Percentiles rank a stretch among this genome's conserved stretches.
These are phyloP conservation scores for Xyliphius kryptos DNA, from an alignment of 2,113 vertebrate species.

Conservation along the genomic window DNA sequence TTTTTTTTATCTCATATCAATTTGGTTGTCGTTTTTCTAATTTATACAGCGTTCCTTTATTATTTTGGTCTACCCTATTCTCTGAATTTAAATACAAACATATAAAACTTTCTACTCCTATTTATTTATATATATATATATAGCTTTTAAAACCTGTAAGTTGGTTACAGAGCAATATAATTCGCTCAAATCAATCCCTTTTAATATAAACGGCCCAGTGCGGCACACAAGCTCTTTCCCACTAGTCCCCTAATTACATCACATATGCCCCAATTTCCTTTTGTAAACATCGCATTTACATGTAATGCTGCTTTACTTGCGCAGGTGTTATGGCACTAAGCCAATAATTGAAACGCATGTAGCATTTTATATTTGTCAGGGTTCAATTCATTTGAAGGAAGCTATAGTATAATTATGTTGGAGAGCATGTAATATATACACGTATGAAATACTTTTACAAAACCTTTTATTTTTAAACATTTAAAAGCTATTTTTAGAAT, in stretches of 20 bases:
- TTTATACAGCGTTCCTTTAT: no score
- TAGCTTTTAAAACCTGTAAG: no score
- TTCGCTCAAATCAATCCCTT: neutral
- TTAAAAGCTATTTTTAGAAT: neutral
- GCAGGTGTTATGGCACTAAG: slow-evolving; percentile 4
- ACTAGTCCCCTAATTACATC: neutral
- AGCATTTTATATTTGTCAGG: neutral
- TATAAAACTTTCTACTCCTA: no score
- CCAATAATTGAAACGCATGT: slow-evolving; percentile 1
- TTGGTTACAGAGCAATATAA: neutral
- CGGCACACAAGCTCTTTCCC: neutral
- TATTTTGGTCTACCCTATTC: no score
- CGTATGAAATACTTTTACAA: neutral
- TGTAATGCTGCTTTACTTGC: neutral
- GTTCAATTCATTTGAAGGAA: neutral
- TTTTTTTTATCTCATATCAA: no score
- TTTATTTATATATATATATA: neutral
- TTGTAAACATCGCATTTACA: slow-evolving; percentile 5
- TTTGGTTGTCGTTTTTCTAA: no score
- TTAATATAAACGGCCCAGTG: slow-evolving; percentile 3
- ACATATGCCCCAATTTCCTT: neutral
- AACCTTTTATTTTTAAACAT: neutral
- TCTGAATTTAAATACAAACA: no score
- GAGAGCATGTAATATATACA: neutral
- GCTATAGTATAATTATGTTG: neutral